Evolutionary conservation across 2,113 vertebrate genomes (phyloP).

Genomic region (Ciconia maguari): DNA sequence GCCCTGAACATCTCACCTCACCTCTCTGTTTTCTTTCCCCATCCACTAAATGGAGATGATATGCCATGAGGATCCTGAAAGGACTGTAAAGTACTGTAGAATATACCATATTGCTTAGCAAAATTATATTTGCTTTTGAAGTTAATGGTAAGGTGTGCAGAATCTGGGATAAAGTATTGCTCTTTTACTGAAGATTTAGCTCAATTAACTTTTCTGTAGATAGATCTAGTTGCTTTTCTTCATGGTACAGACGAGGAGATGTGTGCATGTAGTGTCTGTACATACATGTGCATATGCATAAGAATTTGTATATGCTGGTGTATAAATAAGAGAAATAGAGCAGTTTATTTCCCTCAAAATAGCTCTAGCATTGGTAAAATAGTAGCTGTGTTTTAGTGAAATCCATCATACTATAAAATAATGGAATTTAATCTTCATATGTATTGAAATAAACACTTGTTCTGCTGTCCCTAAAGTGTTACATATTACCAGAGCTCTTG

Average conservation of each 20-base stretch:
- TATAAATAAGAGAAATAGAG: neutral
- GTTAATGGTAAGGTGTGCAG: neutral
- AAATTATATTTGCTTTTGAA: neutral
- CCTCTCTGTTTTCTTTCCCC: neutral
- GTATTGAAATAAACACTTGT: neutral
- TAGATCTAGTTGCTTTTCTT: neutral
- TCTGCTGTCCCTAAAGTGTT: neutral
- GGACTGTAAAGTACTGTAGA: neutral
- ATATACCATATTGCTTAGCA: neutral
- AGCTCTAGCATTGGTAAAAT: neutral
- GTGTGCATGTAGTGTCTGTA: neutral
- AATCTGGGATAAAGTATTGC: neutral
- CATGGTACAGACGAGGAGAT: neutral
- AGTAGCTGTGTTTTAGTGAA: neutral
- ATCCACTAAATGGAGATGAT: neutral
- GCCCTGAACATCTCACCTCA: neutral
- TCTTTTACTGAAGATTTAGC: neutral
- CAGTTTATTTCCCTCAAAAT: neutral
- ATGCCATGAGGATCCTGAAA: neutral
- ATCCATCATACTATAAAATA: neutral
- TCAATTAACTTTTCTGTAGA: conserved; percentile 9
- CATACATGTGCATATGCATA: neutral
- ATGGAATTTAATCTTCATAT: neutral
- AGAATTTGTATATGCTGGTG: neutral
- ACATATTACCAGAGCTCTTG: neutral